phyloP scores from a whole-genome alignment of 2,113 vertebrate species.

The Larimichthys polyactis region DNA sequence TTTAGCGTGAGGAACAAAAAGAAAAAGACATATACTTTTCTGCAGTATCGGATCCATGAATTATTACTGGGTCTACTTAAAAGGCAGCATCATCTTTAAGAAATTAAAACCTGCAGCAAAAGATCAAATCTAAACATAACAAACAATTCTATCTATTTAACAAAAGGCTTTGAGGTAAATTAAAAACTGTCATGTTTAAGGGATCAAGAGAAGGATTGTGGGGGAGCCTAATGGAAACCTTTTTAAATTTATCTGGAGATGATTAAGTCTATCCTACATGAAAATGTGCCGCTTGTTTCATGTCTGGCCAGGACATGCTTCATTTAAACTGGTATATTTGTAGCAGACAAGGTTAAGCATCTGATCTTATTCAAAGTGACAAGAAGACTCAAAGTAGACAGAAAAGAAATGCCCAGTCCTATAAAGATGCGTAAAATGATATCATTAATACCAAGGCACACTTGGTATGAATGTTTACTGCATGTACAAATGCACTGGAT shows the following conservation, averaged over 20 bases:
- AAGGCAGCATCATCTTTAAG: background rate
- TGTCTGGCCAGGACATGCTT: conserved; percentile 61
- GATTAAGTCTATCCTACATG: conserved; percentile 51
- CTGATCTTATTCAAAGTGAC: conserved; percentile 48
- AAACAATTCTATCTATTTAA: conserved; percentile 2
- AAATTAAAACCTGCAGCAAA: background rate
- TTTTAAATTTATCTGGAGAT: conserved; percentile 50
- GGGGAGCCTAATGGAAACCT: conserved; percentile 27
- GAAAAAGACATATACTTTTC: background rate
- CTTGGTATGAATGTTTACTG: conserved; percentile 29
- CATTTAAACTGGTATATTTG: conserved; percentile 53
- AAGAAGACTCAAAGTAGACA: conserved; percentile 14
- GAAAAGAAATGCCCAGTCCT: conserved; percentile 13
- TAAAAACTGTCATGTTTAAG: conserved; percentile 19
- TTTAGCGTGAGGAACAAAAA: conserved; percentile 12
- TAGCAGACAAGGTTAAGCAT: conserved; percentile 24
- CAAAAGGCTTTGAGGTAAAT: conserved; percentile 10
- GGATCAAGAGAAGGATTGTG: conserved; percentile 17
- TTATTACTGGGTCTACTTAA: conserved; percentile 8
- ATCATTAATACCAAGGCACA: conserved; percentile 15
- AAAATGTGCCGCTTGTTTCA: conserved; percentile 49
- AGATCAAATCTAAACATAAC: background rate
- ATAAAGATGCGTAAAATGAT: conserved; percentile 33
- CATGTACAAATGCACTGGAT: conserved; percentile 1
- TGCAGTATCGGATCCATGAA: background rate